Evolutionary conservation across 2,113 vertebrate genomes (phyloP).

Genomic region (Sylvilagus bachmani): DNA sequence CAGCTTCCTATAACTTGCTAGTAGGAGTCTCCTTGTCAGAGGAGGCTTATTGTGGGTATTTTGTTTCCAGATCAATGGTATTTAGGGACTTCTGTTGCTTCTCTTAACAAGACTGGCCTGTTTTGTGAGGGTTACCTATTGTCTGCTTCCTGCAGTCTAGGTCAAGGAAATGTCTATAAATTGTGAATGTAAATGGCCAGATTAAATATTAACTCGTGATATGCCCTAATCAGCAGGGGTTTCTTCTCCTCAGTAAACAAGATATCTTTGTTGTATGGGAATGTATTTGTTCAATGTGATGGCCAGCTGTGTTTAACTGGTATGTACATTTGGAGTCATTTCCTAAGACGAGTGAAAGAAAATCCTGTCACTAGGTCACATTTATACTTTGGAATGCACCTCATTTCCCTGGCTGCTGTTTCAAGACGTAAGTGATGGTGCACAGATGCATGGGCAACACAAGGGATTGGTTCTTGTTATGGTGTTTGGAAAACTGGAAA

Average conservation of each 20-base stretch:
- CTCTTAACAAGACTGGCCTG: slow-evolving; percentile 23
- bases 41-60: background rate
- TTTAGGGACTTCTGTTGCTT: background rate
- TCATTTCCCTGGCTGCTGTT: background rate
- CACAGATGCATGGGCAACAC: background rate
- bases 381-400: background rate
- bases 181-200: slow-evolving; percentile 71
- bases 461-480: slow-evolving; percentile 21
- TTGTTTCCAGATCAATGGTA: background rate
- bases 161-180: slow-evolving; percentile 74
- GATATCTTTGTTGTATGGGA: background rate
- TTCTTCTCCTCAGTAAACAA: slow-evolving; percentile 62
- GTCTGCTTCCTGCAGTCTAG: background rate
- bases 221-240: slow-evolving; percentile 52
- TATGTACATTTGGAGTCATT: slow-evolving; percentile 35
- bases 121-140: slow-evolving; percentile 51
- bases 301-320: slow-evolving; percentile 61
- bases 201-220: slow-evolving; percentile 75
- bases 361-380: background rate
- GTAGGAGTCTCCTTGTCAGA: background rate
- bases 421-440: background rate
- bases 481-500: slow-evolving; percentile 52
- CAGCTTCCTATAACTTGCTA: background rate
- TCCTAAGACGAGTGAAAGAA: slow-evolving; percentile 42
- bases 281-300: background rate